Evolutionary conservation across 1,140 invertebrate species (phyloP), one percentile per base, ranked within the genome.

Genomic region (Pseudomyrmex sp.): DNA sequence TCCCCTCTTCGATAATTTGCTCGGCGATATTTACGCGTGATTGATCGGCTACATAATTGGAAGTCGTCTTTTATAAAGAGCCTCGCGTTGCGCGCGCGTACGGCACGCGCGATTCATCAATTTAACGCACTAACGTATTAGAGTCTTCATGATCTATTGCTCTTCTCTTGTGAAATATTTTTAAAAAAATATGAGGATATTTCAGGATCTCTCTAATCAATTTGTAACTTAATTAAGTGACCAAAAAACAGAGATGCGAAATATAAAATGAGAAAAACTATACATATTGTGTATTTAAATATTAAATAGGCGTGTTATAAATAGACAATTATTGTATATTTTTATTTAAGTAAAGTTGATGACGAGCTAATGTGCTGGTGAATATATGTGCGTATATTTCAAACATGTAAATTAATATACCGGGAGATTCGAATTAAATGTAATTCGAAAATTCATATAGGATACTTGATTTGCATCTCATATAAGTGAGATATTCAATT

Each of bases 21-120:
- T 56, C 58, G 15, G 0, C 46, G 62, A 80, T 80, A 80, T 80
- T 72, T 56, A 72, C 15, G 44, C 76, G 54, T 70, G 76, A 80
- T 80, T 80, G 76, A 80, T 80, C 66, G 76, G 66, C 54, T 35
- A 66, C 54, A 72, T 80, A 80, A 80, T 80, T 80, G 66, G 76
- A 80, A 72, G 68, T 59, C 66, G 76, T 44, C 56, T 48, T 80
- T 80, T 48, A 23, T 80, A 80, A 80, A 54, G 59, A 70, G n/a
- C 12, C 5, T 23, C 66, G 20, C 54, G 65, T 68, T 26, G 26
- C 26, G 26, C 35, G 35, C 65, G 66, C 35, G 63, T 23, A 18
- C 52, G 18, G 18, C 46, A 54, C 13, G 62, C 61, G 13, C 56
- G 54, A 80, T 80, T 66, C 66, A 80, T 80, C 76, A 80, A 70